These are phyloP conservation scores for Zaprionus tsacasi DNA, from an alignment of 1,140 invertebrate species.

Conservation along the genomic window DNA sequence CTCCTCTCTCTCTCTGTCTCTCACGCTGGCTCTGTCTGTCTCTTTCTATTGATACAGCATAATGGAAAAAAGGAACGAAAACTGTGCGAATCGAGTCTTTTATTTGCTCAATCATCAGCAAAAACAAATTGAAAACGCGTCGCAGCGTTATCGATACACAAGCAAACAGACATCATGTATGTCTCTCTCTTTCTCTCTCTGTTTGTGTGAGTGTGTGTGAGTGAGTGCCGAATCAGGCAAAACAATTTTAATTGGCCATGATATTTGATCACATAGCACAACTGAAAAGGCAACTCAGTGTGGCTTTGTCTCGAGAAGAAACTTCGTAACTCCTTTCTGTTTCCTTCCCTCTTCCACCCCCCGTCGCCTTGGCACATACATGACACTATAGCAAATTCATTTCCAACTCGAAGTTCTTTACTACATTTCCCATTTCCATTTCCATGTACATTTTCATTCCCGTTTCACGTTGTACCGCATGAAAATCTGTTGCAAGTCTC, in stretches of 20 bases:
- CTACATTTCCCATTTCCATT: conserved; percentile 4
- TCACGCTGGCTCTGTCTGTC: background rate
- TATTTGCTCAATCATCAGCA: conserved; percentile 45
- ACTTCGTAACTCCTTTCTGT: background rate
- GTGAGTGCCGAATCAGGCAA: background rate
- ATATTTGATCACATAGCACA: conserved; percentile 31
- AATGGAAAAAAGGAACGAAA: conserved; percentile 20
- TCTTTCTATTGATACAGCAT: conserved; percentile 18
- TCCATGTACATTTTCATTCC: conserved; percentile 1
- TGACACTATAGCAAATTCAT: background rate
- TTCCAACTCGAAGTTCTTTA: background rate
- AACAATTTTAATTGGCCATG: conserved; percentile 40
- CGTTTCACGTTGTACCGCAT: conserved; percentile 12
- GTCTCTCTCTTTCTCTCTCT: too few species aligned
- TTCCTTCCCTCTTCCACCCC: background rate
- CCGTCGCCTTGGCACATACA: background rate
- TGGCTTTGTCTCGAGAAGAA: conserved; percentile 2
- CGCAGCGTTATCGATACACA: conserved; percentile 40
- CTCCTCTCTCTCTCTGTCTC: background rate
- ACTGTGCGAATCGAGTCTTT: conserved; percentile 9
- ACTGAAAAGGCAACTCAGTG: conserved; percentile 13
- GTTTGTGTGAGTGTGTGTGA: background rate
- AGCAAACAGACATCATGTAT: conserved; percentile 12
- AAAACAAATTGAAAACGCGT: conserved; percentile 48
- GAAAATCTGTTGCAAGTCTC: conserved; percentile 27